Evolutionary conservation across 2,797 vertebrate species (phyloP).

Genomic region (Scolopax rusticola): DNA sequence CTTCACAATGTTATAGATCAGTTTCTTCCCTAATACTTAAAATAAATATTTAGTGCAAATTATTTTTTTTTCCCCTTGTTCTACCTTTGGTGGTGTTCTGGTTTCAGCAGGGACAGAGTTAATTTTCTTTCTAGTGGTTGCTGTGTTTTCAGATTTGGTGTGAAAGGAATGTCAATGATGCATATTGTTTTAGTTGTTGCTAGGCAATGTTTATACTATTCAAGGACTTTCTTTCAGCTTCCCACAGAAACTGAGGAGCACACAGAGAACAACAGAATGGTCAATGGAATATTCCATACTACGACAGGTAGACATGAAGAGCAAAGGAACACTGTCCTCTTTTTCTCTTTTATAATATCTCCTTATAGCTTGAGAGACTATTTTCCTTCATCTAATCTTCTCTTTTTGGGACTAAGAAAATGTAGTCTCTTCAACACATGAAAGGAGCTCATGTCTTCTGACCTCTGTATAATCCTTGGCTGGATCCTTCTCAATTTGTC

Average conservation of each 20-base stretch:
- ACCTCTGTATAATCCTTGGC: background rate
- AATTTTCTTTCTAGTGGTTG: background rate
- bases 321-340: background rate
- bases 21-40: background rate
- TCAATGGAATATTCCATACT: background rate
- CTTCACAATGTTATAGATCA: background rate
- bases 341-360: background rate
- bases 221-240: background rate
- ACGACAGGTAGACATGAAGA: background rate
- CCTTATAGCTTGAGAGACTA: background rate
- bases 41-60: conserved; percentile 61
- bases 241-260: background rate
- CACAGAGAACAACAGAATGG: background rate
- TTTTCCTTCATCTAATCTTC: background rate
- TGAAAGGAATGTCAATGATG: background rate
- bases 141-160: background rate
- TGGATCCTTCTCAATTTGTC: background rate
- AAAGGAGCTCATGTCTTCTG: background rate
- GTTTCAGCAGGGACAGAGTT: background rate
- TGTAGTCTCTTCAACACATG: background rate
- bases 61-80: background rate
- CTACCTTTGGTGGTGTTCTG: background rate
- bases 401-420: background rate
- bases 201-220: background rate
- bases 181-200: background rate